These are phyloP conservation scores for Acanthacorydalis orientalis DNA, from an alignment of 2,888 invertebrate genomes.

Conservation along the genomic window DNA sequence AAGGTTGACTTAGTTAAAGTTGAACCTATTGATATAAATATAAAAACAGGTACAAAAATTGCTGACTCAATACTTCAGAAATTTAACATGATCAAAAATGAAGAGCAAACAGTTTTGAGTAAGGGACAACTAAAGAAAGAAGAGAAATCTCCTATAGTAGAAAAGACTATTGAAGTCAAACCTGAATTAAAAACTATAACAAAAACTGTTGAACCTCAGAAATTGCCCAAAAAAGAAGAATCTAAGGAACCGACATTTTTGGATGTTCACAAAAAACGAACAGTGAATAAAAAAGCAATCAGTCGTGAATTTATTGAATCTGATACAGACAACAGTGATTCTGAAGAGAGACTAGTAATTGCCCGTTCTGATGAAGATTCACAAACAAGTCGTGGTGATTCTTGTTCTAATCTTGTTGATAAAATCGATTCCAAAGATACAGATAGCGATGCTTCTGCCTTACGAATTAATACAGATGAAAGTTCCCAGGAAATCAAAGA, in stretches of 20 bases:
- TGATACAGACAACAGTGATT: conserved; percentile 45
- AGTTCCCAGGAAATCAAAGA: conserved; percentile 5
- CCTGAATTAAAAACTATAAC: conserved; percentile 7
- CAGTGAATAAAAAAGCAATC: conserved; percentile 19
- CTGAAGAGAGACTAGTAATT: conserved; percentile 42
- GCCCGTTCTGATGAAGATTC: conserved; percentile 27
- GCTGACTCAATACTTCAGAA: conserved; percentile 25
- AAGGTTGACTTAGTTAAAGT: conserved; percentile 18
- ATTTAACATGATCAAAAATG: conserved; percentile 19
- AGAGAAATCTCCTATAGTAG: conserved; percentile 7
- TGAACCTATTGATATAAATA: conserved; percentile 20
- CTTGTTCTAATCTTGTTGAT: conserved; percentile 15
- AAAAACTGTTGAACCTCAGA: conserved; percentile 14
- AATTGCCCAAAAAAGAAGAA: conserved; percentile 10
- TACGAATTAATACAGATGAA: conserved; percentile 5
- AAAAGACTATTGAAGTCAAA: conserved; percentile 5
- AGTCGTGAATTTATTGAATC: conserved; percentile 34
- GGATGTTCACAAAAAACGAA: conserved; percentile 18
- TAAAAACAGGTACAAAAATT: conserved; percentile 25
- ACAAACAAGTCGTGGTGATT: conserved; percentile 14
- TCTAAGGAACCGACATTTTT: conserved; percentile 18
- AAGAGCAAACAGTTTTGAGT: too few relatives aligned
- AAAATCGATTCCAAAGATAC: conserved; percentile 16
- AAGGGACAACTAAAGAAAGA: conserved; percentile 12
- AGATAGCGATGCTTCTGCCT: conserved; percentile 15